Conservation (phyloP, 1,140 invertebrate genomes). For the Tigriopus japonicus region DNA sequence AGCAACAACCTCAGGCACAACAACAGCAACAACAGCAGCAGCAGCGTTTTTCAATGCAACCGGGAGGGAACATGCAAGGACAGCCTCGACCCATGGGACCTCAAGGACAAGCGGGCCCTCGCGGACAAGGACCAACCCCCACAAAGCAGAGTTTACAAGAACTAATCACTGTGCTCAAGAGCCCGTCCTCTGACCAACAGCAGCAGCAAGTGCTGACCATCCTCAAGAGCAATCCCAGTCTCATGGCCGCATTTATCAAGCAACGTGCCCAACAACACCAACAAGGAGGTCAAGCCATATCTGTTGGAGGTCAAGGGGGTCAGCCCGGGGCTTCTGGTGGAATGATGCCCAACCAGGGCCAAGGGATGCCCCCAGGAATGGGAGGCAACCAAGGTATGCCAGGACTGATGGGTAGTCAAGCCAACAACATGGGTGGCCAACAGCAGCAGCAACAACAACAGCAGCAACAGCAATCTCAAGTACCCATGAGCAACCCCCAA, state of each 20-base stretch:
- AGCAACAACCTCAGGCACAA: slow-evolving; percentile 16
- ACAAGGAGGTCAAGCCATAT: slow-evolving; percentile 20
- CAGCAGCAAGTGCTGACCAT: slow-evolving; percentile 77
- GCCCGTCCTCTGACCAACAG: slow-evolving; percentile 71
- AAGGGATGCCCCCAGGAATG: slow-evolving; percentile 17
- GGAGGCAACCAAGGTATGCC: background rate
- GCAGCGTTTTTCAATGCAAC: background rate
- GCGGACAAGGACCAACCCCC: slow-evolving; percentile 17
- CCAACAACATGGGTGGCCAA: background rate
- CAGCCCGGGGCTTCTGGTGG: slow-evolving; percentile 21
- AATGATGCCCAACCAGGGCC: slow-evolving; percentile 16
- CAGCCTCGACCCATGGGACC: slow-evolving; percentile 27
- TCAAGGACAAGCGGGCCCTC: slow-evolving; percentile 20
- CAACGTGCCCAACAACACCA: slow-evolving; percentile 39
- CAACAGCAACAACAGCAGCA: slow-evolving; percentile 17
- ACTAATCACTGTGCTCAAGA: slow-evolving; percentile 68
- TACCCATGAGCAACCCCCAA: slow-evolving; percentile 31
- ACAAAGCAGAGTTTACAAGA: slow-evolving; percentile 54
- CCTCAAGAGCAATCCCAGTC: slow-evolving; percentile 77
- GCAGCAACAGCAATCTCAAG: slow-evolving; percentile 26
- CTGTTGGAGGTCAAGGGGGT: slow-evolving; percentile 32
- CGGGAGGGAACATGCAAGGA: slow-evolving; percentile 10
- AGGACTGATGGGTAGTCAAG: no score
- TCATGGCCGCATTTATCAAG: slow-evolving; percentile 93
- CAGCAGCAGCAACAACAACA: slow-evolving; percentile 23